Evolutionary conservation across 2,113 vertebrate genomes (phyloP).

Genomic region (Coptodon bakossiorum): DNA sequence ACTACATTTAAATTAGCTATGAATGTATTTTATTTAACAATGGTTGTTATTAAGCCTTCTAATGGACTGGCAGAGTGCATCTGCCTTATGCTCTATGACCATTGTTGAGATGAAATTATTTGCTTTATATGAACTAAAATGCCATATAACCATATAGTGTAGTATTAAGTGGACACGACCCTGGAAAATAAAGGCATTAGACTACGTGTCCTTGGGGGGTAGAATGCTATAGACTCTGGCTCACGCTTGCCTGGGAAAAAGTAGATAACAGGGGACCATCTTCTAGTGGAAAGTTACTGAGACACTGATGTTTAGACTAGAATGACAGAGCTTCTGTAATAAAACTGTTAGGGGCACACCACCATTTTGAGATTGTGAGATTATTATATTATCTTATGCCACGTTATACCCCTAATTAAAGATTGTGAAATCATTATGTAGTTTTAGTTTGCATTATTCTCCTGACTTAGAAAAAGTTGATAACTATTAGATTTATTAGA

Average conservation of each 20-base stretch:
- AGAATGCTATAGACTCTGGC: background rate
- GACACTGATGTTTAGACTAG: background rate
- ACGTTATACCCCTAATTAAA: too few species aligned
- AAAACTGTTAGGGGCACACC: background rate
- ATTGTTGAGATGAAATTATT: background rate
- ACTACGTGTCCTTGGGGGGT: background rate
- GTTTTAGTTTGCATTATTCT: too few species aligned
- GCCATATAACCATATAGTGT: background rate
- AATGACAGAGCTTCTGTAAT: background rate
- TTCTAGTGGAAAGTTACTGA: background rate
- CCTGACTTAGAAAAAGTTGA: too few species aligned
- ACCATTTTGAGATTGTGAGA: background rate
- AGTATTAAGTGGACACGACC: background rate
- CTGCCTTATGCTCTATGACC: background rate
- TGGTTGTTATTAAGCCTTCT: background rate
- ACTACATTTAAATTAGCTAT: background rate
- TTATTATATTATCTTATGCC: too few species aligned
- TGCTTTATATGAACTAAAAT: background rate
- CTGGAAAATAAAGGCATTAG: background rate
- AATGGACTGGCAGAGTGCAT: background rate
- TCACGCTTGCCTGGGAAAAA: background rate
- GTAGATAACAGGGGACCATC: background rate
- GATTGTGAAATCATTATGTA: too few species aligned
- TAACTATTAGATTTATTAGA: too few species aligned
- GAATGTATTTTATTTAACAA: background rate